Conservation (phyloP, 1,140 invertebrate genomes). For the Lepeophtheirus salmonis region DNA sequence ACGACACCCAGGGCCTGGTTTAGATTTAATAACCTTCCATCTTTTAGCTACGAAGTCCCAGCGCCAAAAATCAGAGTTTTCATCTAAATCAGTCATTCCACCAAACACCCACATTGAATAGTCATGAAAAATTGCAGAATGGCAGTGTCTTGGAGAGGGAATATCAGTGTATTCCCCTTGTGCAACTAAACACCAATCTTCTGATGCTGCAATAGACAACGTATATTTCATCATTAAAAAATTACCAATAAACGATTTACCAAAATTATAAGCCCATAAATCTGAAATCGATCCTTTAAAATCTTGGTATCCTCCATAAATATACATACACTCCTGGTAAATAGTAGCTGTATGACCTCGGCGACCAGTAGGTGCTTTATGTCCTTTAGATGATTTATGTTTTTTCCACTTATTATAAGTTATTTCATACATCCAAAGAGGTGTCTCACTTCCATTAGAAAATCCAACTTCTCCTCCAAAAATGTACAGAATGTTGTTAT, state of each 20-base stretch:
- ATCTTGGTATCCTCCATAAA: constrained; percentile 77
- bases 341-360: constrained; percentile 63
- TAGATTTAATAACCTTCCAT: constrained; percentile 47
- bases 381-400: constrained; percentile 33
- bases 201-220: constrained; percentile 24
- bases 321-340: constrained; percentile 52
- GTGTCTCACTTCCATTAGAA: constrained; percentile 53
- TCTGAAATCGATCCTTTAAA: constrained; percentile 61
- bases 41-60: constrained; percentile 46
- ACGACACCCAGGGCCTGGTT: constrained; percentile 49
- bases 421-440: constrained; percentile 67
- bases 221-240: not conserved
- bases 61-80: constrained; percentile 60
- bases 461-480: constrained; percentile 74
- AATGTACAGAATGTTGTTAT: constrained; percentile 52
- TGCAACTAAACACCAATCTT: constrained; percentile 27
- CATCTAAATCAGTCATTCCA: constrained; percentile 65
- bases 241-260: constrained; percentile 33
- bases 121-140: constrained; percentile 58
- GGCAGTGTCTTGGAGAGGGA: constrained; percentile 59
- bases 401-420: constrained; percentile 37
- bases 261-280: constrained; percentile 70
- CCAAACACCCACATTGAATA: constrained; percentile 67
- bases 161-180: constrained; percentile 22
- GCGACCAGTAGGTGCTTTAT: constrained; percentile 47